These are phyloP conservation scores for Drosophila meridionalis DNA, from an alignment of 2,888 invertebrate genomes.

Conservation along the genomic window DNA sequence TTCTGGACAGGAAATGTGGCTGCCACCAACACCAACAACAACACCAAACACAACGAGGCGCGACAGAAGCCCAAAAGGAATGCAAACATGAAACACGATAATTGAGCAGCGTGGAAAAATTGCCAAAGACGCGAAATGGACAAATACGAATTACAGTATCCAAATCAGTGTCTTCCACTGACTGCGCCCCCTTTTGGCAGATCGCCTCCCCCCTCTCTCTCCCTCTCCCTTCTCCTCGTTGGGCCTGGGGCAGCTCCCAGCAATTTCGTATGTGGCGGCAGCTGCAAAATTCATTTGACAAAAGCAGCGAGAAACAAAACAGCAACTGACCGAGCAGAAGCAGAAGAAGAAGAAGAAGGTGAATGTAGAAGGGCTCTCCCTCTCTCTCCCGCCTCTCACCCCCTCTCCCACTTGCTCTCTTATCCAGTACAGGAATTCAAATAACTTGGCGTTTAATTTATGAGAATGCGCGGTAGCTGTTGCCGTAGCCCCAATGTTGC, in stretches of 20 bases:
- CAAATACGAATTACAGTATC: slow-evolving; percentile 82
- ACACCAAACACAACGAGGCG: slow-evolving; percentile 30
- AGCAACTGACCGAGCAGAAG: slow-evolving; percentile 22
- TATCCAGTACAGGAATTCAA: slow-evolving; percentile 74
- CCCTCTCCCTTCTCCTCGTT: background rate
- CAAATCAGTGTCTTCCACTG: slow-evolving; percentile 76
- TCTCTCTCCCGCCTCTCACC: background rate
- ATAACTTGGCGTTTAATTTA: slow-evolving; percentile 83
- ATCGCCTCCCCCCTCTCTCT: background rate
- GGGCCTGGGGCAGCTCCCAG: slow-evolving; percentile 18
- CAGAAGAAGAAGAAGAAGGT: background rate
- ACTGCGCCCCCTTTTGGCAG: slow-evolving; percentile 34
- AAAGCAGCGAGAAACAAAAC: slow-evolving; percentile 64
- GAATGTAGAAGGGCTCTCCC: slow-evolving; percentile 14
- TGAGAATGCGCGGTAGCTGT: slow-evolving; percentile 79
- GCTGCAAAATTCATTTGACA: slow-evolving; percentile 82
- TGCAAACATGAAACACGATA: slow-evolving; percentile 78
- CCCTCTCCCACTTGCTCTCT: background rate
- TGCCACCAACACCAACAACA: slow-evolving; percentile 27
- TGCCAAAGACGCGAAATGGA: slow-evolving; percentile 80
- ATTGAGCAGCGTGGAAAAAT: slow-evolving; percentile 82
- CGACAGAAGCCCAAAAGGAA: slow-evolving; percentile 66
- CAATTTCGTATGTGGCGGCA: slow-evolving; percentile 59
- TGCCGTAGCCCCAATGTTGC: slow-evolving; percentile 24
- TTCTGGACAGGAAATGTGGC: slow-evolving; percentile 78